Percentiles rank a stretch among this genome's conserved stretches.
phyloP scores from a whole-genome alignment of 2,888 invertebrate genomes.

The Omphaloscelis lunosa region DNA sequence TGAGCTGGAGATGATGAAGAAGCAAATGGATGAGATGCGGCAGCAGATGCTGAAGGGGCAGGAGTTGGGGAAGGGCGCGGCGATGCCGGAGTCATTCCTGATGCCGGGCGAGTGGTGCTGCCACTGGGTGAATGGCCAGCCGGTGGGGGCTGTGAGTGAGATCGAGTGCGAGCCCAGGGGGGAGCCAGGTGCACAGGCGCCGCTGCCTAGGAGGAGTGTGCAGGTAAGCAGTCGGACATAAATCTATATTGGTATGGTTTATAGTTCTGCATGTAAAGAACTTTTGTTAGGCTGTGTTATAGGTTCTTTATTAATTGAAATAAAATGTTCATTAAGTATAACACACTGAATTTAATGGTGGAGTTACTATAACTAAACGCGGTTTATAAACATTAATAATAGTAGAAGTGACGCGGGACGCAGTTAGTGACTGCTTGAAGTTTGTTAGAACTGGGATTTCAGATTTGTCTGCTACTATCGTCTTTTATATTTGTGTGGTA shows the following conservation, averaged over 20 bases:
- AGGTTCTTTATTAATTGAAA: too few relatives aligned
- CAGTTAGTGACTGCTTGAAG: not conserved
- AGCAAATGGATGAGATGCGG: conserved; percentile 84
- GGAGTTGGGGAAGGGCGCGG: conserved; percentile 65
- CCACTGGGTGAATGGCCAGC: conserved; percentile 93
- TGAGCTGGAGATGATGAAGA: conserved; percentile 83
- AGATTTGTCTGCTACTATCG: not conserved
- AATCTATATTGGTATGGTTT: too few relatives aligned
- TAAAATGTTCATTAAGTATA: too few relatives aligned
- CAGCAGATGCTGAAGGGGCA: conserved; percentile 80
- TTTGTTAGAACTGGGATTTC: not conserved
- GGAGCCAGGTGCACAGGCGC: conserved; percentile 81
- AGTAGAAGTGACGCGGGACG: too few relatives aligned
- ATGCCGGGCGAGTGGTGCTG: conserved; percentile 92
- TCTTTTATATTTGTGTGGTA: not conserved
- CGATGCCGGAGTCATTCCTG: conserved; percentile 79
- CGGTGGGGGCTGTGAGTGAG: conserved; percentile 90
- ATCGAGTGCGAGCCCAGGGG: conserved; percentile 81
- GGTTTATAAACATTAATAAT: too few relatives aligned
- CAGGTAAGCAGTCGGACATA: conserved; percentile 73
- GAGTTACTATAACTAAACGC: too few relatives aligned
- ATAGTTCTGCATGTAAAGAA: too few relatives aligned
- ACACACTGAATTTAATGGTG: too few relatives aligned
- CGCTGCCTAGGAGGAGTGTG: conserved; percentile 83
- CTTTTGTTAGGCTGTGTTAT: too few relatives aligned